phyloP scores from a whole-genome alignment of 1,140 invertebrate species.

The Glossosoma conforme region DNA sequence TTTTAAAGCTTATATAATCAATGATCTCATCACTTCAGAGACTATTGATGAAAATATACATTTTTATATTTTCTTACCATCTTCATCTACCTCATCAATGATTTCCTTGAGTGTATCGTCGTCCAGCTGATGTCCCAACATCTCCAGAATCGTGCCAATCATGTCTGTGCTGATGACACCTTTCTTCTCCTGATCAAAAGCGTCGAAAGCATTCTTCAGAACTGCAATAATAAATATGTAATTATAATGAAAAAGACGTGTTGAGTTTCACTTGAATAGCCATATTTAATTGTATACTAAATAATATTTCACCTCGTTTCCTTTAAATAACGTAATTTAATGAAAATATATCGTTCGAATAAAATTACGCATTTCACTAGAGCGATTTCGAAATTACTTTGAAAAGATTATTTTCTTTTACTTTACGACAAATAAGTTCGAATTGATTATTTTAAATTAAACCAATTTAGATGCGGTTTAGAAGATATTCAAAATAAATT shows the following conservation, averaged over 20 bases:
- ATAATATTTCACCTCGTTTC: too few relatives aligned
- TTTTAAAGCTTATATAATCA: neutral
- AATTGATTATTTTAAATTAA: too few relatives aligned
- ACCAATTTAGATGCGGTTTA: too few relatives aligned
- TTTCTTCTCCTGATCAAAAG: slow-evolving; percentile 73
- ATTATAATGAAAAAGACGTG: slow-evolving; percentile 4
- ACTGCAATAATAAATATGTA: slow-evolving; percentile 47
- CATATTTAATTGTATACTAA: too few relatives aligned
- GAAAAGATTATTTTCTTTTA: too few relatives aligned
- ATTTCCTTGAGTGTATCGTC: slow-evolving; percentile 62
- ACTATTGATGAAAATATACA: slow-evolving; percentile 12
- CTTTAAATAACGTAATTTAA: too few relatives aligned
- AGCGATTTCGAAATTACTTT: too few relatives aligned
- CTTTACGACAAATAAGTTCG: too few relatives aligned
- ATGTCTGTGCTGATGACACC: slow-evolving; percentile 68
- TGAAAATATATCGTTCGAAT: too few relatives aligned
- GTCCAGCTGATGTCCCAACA: slow-evolving; percentile 68
- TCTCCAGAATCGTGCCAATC: slow-evolving; percentile 71
- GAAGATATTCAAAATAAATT: too few relatives aligned
- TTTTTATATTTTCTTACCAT: slow-evolving; percentile 46
- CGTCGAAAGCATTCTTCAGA: slow-evolving; percentile 71
- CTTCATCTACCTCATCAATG: slow-evolving; percentile 62
- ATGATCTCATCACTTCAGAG: neutral
- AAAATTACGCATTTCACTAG: too few relatives aligned
- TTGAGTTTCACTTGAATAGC: too few relatives aligned